Evolutionary conservation across 30 jellyfish, hydroid and myxozoan species (phyloP), one percentile per base, ranked within the genome.

Genomic region (Chrysaora quinquecirrha): DNA sequence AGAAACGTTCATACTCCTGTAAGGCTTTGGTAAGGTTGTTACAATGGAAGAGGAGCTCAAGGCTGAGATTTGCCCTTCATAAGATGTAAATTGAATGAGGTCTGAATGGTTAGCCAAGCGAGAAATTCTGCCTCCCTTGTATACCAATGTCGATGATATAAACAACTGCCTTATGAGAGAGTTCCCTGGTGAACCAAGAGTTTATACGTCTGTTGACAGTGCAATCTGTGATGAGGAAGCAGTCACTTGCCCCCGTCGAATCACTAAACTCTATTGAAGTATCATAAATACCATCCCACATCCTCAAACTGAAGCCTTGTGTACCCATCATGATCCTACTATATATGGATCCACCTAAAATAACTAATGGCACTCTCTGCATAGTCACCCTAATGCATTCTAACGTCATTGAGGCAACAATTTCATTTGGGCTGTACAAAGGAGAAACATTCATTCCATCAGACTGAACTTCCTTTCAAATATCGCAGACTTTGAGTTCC

Each of bases 261-360:
- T 78, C 64, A 6, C 46, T 78, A 2, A 78, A 78, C 69, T 63
- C 87, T 0, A 3, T 78, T 7, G 54, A 78, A 19, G 35, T 56
- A 11, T 30, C 91, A 22, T 89, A 83, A 19, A 78, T 70, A 83
- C 96, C 95, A 19, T 74, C 89, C 27, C 96, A 87, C 71, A 25
- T 28, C 32, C 80, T 87, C 32, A 70, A 66, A 33, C 66, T 87
- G 22, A 66, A 87, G 34, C 72, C 79, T 67, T 89, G 96, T 30
- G 94, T 88, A 1, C 68, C 46, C 3, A 70, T 79, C 14, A 78
- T 77, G 88, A 49, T 67, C 18, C 72, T 87, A 29, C 35, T 95
- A 60, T 65, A 78, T 52, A 70, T 87, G 77, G 63, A 33, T 76
- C 93, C 86, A 22, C 82, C 89, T 10, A 30, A 43, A 25, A 32